phyloP scores from a whole-genome alignment of 2,797 vertebrate genomes.

The Crossoptilon crossoptilon region DNA sequence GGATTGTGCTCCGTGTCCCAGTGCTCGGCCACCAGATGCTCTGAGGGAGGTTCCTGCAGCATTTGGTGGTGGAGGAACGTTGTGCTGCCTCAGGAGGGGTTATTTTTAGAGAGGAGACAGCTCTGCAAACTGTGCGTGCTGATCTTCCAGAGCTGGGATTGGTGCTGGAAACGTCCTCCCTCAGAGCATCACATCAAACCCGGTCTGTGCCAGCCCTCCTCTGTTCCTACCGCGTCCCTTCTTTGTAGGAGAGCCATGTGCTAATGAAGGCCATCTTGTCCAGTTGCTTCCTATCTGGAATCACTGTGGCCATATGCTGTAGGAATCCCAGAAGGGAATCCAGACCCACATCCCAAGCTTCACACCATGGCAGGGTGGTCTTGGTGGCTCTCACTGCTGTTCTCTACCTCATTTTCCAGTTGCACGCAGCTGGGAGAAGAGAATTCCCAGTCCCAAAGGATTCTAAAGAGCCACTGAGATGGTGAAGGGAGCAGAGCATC shows the following conservation, averaged over 20 bases:
- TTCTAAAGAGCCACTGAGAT: background rate
- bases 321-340: background rate
- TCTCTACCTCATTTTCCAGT: slow-evolving; percentile 38
- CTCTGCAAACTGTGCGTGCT: background rate
- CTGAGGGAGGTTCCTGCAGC: slow-evolving; percentile 18
- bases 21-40: background rate
- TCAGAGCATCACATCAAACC: accelerated
- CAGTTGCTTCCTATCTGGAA: background rate
- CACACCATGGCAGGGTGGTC: accelerated
- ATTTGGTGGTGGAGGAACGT: background rate
- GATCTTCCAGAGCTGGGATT: background rate
- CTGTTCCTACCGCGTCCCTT: background rate
- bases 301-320: background rate
- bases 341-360: background rate
- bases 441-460: background rate
- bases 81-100: background rate
- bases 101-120: slow-evolving; percentile 38
- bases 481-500: background rate
- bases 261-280: background rate
- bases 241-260: background rate
- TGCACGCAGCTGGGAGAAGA: background rate
- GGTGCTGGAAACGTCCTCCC: background rate
- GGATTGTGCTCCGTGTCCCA: background rate
- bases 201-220: background rate
- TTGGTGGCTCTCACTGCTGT: background rate